Base-by-base conservation (phyloP, 2,113 vertebrate genomes). In the Tringa solitaria region DNA sequence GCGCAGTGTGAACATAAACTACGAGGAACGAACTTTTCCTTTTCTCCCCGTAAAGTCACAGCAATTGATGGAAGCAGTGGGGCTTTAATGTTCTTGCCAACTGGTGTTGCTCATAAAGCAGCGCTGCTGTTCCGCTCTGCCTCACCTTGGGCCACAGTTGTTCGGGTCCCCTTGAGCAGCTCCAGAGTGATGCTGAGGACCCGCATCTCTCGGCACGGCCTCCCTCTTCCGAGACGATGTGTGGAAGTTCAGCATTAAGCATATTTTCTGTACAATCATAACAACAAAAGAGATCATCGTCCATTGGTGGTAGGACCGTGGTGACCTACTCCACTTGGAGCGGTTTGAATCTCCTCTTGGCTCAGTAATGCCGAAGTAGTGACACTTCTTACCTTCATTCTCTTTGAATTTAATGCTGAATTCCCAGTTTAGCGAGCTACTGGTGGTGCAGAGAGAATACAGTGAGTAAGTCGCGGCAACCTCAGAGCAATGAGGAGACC, bases 141-240 rank as follows among this genome's bases (percentile, higher is more conserved):
- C 78, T 74, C 84, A 23, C 48, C 75, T 82, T 3, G 8, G n/a
- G 37, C 39, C 20, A 1, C 12, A 28, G 18, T 14, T 33, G 26
- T 6, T 35, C 17, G 24, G 67, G 41, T 26, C 9, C 64, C 37
- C 8, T 27, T 30, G 5, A 30, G 19, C 28, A 30, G 10, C 53
- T 33, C 30, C 56, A 18, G 32, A 57, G 5, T 6, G 26, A 65
- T 35, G 59, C 24, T 6, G n/a, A 24, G 63, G 28, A 7, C 16
- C 53, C 0, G 0, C 6, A 14, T 53, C n/a, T 28, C 51, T 28
- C 51, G 28, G 33, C 64, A 30, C 2, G 2, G 22, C 19, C 6
- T 30, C 32, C 24, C 4, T 30, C 14, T 63, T 10, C 41, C 2
- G 2, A 64, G 75, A 8, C 20, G 21, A 21, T 26, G 19, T 11